phyloP scores from a whole-genome alignment of 2,113 vertebrate species.

The Triplophysa dalaica region DNA sequence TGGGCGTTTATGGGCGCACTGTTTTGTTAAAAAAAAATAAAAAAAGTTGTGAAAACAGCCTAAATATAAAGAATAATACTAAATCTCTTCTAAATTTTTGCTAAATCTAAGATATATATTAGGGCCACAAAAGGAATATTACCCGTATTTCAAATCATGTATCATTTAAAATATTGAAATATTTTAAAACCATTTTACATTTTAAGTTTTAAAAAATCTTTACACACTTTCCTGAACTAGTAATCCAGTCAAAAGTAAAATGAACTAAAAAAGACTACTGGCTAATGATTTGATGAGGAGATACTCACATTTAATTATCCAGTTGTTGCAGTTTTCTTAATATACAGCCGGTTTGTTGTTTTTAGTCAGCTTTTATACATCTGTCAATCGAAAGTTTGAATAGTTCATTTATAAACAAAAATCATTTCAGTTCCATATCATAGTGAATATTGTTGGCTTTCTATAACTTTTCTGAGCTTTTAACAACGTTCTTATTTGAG shows the following conservation, averaged over 20 bases:
- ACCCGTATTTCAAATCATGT: neutral
- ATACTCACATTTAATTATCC: no score
- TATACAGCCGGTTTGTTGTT: neutral
- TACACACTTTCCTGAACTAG: neutral
- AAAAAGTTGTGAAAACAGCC: conserved; percentile 1
- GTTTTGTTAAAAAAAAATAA: conserved; percentile 7
- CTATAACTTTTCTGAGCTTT: neutral
- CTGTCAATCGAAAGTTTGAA: neutral
- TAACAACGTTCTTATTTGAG: neutral
- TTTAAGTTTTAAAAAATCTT: neutral
- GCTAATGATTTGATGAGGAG: neutral
- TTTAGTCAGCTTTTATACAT: neutral
- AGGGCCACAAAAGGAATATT: neutral
- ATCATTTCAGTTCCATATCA: neutral
- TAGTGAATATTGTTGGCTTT: neutral
- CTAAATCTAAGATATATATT: no score
- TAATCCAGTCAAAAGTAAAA: neutral
- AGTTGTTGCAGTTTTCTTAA: neutral
- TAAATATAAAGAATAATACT: neutral
- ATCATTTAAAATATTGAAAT: neutral
- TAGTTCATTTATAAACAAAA: neutral
- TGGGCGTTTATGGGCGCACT: conserved; percentile 38
- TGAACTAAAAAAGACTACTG: neutral
- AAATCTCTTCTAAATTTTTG: neutral
- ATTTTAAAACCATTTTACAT: neutral